Base-by-base conservation (phyloP, 2,797 vertebrate genomes). In the Brotogeris chrysoptera region DNA sequence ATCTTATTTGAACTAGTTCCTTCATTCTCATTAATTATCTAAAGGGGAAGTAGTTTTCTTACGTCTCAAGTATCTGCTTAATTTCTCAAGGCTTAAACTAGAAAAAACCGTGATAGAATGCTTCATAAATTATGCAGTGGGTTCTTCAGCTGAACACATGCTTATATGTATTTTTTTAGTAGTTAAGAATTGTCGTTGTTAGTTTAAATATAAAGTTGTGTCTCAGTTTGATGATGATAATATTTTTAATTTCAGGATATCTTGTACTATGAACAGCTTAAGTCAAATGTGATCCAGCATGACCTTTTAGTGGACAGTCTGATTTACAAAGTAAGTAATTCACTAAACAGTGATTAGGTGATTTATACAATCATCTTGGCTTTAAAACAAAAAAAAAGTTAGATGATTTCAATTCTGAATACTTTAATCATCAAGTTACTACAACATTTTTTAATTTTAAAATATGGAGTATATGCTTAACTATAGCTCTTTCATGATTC, bases 261-360 rank as follows among this genome's bases (percentile, higher is more conserved):
- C 85, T 98, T 99, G 93, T 99, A 99, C 97, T 99, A 99, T 79
- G 99, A 99, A 59, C 99, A 99, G 95, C 98, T 99, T n/a, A 99
- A 98, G 96, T 98, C 99, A 10, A 99, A 99, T 94, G 99, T 99
- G 95, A 99, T 99, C 91, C 99, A 99, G 70, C 98, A 99, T 8
- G 97, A 99, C 96, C 98, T 99, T 98, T 98, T 99, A 97, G 99
- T 99, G 97, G 99, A 99, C 98, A 99, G 98, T 97, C 98, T 99
- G 76, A 99, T 99, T 97, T 99, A 99, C 97, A 99, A 99, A 98
- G 99, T 99, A 97, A 98, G 98, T 97, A 91, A 86, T 95, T 92
- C 59, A 50, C 92, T 49, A 28, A 80, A 34, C 6, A 44, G 46
- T 64, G 34, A 47, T 47, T 44, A 57, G 94, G 16, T 55, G 8